A percentile compares a stretch with the other conserved stretches of the same genome.
Conservation (phyloP, 2,113 vertebrate species). For the Ceuthmochares aereus region DNA sequence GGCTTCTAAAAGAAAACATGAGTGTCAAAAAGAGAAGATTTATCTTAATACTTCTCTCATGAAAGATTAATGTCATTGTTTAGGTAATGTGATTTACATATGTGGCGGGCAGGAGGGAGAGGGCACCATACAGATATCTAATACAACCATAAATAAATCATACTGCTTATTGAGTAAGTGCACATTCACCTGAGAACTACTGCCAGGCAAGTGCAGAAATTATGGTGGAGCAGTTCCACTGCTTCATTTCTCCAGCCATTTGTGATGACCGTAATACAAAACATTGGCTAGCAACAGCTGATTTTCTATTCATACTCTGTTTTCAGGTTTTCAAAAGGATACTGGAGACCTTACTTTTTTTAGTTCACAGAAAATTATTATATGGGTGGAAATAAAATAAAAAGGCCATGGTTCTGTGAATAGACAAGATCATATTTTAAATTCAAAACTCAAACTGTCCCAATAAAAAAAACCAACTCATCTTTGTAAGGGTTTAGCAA, state of each 20-base stretch:
- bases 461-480: not conserved
- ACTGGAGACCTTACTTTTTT: not conserved
- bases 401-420: not conserved
- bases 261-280: not conserved
- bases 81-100: not conserved
- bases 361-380: not conserved
- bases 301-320: not conserved
- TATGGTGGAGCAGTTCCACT: not conserved
- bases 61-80: not conserved
- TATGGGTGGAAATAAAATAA: not conserved
- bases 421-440: not conserved
- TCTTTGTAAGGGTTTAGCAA: not conserved
- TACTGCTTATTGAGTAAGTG: not conserved
- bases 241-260: not conserved
- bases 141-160: not conserved
- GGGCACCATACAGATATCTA: not conserved
- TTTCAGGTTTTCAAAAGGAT: not conserved
- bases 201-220: not conserved
- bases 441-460: not conserved
- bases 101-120: accelerated
- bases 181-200: not conserved
- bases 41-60: not conserved
- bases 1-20: not conserved
- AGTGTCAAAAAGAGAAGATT: not conserved
- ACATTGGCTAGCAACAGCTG: not conserved